These are phyloP conservation scores for Corynorhinus townsendii DNA, from an alignment of 2,113 vertebrate genomes.

Conservation along the genomic window DNA sequence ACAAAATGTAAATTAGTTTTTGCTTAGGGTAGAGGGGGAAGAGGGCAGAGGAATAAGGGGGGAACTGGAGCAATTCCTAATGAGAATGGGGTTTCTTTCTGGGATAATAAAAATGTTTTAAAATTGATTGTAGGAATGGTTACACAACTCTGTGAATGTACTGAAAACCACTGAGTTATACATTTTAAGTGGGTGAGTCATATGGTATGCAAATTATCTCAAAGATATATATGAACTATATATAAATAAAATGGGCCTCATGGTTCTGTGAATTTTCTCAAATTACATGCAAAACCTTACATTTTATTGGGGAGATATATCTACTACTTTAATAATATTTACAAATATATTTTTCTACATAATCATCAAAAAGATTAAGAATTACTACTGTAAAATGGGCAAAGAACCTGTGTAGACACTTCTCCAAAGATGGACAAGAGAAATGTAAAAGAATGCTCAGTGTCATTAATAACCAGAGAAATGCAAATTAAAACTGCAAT, in stretches of 20 bases:
- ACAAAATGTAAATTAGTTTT: not conserved
- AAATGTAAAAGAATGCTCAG: no score
- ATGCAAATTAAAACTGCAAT: no score
- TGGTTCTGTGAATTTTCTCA: not conserved
- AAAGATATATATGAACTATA: not conserved
- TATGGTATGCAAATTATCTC: not conserved
- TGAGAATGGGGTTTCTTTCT: not conserved
- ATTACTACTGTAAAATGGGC: not conserved
- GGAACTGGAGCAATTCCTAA: not conserved
- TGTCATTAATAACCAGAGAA: no score
- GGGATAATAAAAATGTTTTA: not conserved
- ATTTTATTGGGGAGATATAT: not conserved
- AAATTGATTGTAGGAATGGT: not conserved
- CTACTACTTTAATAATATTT: not conserved
- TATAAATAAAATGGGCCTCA: not conserved
- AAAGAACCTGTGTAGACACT: no score
- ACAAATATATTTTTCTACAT: not conserved
- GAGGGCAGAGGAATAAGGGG: not conserved
- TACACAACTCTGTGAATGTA: not conserved
- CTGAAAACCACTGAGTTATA: not conserved
- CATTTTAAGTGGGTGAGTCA: not conserved
- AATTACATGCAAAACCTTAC: not conserved
- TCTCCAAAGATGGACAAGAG: no score
- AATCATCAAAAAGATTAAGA: not conserved
- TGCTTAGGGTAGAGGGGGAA: not conserved